phyloP scores from a whole-genome alignment of 2,888 invertebrate genomes.

The Machimus rusticus region DNA sequence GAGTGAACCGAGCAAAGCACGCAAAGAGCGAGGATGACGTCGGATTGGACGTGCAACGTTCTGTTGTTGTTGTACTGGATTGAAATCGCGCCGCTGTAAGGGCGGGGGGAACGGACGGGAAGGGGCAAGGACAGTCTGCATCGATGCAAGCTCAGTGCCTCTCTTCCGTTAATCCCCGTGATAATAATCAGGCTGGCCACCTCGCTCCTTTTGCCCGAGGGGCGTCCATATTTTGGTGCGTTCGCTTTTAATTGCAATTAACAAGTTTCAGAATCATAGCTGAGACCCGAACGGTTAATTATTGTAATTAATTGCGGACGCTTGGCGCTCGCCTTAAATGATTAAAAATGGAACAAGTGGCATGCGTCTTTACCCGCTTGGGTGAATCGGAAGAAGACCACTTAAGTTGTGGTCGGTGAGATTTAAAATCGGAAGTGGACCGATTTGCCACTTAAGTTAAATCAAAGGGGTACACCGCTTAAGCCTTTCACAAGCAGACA shows the following conservation, averaged over 20 bases:
- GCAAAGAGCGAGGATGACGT: background rate
- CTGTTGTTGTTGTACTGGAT: background rate
- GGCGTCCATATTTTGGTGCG: slow-evolving; percentile 25
- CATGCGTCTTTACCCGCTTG: background rate
- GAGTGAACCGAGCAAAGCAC: background rate
- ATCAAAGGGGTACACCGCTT: background rate
- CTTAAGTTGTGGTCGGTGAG: background rate
- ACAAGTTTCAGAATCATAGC: slow-evolving; percentile 23
- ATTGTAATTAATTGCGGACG: slow-evolving; percentile 8
- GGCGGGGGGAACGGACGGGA: background rate
- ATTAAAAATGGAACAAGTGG: background rate
- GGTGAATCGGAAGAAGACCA: background rate
- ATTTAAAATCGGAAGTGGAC: background rate
- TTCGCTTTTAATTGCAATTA: slow-evolving; percentile 36
- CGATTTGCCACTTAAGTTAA: background rate
- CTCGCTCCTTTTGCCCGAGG: background rate
- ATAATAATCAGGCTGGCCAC: slow-evolving; percentile 17
- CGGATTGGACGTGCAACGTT: background rate
- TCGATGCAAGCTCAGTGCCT: background rate
- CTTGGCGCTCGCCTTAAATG: background rate
- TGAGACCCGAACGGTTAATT: slow-evolving; percentile 22
- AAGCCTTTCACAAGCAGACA: background rate
- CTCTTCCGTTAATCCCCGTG: slow-evolving; percentile 3
- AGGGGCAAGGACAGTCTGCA: background rate
- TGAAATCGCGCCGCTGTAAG: background rate